phyloP scores from a whole-genome alignment of 2,797 vertebrate species.

The Benthosema pterotum region DNA sequence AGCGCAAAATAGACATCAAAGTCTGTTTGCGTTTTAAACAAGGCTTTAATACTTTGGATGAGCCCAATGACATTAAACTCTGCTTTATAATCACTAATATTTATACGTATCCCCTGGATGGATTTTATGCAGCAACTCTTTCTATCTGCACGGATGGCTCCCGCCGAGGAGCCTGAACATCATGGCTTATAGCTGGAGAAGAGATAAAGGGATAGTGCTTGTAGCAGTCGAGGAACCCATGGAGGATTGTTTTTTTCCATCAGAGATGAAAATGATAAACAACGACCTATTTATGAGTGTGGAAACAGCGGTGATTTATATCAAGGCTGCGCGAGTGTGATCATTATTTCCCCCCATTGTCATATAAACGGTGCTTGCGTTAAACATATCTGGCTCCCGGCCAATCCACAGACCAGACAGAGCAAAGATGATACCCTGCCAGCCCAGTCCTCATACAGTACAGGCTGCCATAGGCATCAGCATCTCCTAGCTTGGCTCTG shows the following conservation, averaged over 20 bases:
- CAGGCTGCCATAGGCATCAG: conserved; percentile 1
- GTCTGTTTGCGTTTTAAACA: neutral
- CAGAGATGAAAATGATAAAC: conserved; percentile 32
- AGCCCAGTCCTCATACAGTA: neutral
- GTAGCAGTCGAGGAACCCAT: conserved; percentile 18
- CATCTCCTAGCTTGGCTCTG: conserved; percentile 7
- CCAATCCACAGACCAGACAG: neutral
- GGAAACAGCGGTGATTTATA: conserved; percentile 49
- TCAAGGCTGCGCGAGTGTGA: conserved; percentile 32
- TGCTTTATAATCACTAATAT: conserved; percentile 18
- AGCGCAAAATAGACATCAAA: conserved; percentile 29
- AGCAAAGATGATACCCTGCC: neutral
- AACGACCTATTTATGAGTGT: conserved; percentile 24
- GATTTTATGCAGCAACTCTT: conserved; percentile 4
- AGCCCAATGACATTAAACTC: conserved; percentile 11
- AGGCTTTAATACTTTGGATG: conserved; percentile 12
- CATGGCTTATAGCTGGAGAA: neutral
- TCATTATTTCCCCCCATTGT: conserved; percentile 2
- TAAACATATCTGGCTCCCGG: neutral
- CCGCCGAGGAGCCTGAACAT: conserved; percentile 6
- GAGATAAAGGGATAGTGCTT: conserved; percentile 11
- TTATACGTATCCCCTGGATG: neutral
- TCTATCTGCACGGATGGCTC: conserved; percentile 5
- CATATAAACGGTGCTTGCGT: neutral
- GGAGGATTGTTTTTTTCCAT: conserved; percentile 18